Percentiles rank a stretch among this genome's conserved stretches.
Conservation (phyloP, 2,797 vertebrate species). For the Apodemus agrarius region DNA sequence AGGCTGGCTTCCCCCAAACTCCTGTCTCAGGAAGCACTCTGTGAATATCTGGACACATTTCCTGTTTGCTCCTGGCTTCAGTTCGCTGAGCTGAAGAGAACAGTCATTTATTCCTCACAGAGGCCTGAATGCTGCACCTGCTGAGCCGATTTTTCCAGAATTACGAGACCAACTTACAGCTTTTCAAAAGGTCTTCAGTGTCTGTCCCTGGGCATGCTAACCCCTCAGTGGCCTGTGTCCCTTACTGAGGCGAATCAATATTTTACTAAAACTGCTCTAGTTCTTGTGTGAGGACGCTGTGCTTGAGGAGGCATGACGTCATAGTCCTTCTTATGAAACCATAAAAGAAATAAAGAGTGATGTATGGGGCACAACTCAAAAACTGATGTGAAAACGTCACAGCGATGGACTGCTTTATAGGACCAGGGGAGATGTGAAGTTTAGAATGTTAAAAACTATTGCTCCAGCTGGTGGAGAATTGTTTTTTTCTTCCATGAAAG, state of each 20-base stretch:
- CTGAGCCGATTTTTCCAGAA: background rate
- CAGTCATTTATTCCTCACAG: background rate
- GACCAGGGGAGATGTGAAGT: background rate
- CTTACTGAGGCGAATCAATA: constrained; percentile 47
- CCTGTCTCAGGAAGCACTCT: background rate
- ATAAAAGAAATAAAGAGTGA: constrained; percentile 16
- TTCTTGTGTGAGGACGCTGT: constrained; percentile 45
- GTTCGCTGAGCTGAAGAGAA: background rate
- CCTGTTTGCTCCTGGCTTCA: background rate
- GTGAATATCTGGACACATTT: background rate
- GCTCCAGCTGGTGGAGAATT: background rate
- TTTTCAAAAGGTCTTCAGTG: background rate
- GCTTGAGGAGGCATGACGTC: constrained; percentile 41
- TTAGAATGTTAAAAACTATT: background rate
- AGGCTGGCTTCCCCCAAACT: background rate
- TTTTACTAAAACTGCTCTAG: constrained; percentile 49
- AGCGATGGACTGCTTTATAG: background rate
- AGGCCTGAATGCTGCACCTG: background rate
- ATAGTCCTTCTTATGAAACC: constrained; percentile 8
- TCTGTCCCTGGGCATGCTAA: background rate
- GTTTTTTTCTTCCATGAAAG: background rate
- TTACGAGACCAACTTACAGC: background rate
- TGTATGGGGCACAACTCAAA: background rate
- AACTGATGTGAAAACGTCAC: background rate
- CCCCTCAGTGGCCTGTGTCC: too few relatives aligned